Conservation (phyloP, 2,113 vertebrate genomes). For the Otus sunia region DNA sequence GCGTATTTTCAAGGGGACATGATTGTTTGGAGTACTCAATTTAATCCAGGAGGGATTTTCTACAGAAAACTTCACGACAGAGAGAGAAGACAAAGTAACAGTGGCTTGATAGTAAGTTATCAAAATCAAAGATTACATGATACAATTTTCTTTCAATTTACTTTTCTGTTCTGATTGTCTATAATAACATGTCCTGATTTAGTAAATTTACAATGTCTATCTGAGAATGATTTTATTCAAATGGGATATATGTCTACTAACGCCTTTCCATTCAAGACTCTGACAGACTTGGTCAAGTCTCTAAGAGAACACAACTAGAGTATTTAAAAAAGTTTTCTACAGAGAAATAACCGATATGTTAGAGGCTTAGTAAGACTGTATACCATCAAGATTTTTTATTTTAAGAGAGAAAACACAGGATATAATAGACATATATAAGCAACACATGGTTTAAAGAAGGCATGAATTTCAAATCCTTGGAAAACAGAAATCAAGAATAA, state of each 20-base stretch:
- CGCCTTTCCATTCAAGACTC: background rate
- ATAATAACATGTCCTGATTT: background rate
- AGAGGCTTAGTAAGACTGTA: background rate
- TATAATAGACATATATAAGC: background rate
- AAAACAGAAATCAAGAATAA: background rate
- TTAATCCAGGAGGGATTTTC: slow-evolving; percentile 98
- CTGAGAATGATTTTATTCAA: background rate
- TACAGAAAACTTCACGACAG: slow-evolving; percentile 87
- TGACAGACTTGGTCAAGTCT: background rate
- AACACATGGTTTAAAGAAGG: background rate
- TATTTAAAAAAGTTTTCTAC: background rate
- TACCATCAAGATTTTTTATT: background rate
- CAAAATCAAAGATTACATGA: background rate
- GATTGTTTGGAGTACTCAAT: slow-evolving; percentile 98
- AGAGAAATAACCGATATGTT: background rate
- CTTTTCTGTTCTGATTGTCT: background rate
- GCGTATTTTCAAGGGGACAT: slow-evolving; percentile 92
- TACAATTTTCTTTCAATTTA: background rate
- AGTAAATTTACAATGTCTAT: background rate
- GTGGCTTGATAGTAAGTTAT: slow-evolving; percentile 94
- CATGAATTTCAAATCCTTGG: background rate
- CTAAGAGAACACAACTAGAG: background rate
- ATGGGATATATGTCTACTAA: background rate
- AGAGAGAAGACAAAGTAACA: slow-evolving; percentile 87
- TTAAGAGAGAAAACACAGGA: background rate